These are phyloP conservation scores for Brachyptera risi DNA, from an alignment of 2,888 invertebrate species.

Conservation along the genomic window DNA sequence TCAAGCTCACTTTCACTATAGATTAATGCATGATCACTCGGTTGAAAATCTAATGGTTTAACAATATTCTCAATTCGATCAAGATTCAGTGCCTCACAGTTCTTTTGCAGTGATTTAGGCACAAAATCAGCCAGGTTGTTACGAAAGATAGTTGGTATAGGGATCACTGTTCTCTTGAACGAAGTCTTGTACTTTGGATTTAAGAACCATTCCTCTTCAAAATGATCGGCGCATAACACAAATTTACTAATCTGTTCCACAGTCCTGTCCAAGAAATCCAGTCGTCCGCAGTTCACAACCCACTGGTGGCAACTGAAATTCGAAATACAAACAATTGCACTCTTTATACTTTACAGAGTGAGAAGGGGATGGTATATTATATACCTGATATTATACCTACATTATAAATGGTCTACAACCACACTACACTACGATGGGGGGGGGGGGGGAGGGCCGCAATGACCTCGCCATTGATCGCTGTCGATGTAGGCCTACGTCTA, in stretches of 20 bases:
- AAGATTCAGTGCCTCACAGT: neutral
- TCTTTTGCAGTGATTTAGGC: constrained; percentile 26
- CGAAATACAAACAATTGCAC: no score
- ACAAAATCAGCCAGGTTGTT: constrained; percentile 32
- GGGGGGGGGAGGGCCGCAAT: no score
- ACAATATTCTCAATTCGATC: neutral
- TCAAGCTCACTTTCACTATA: no score
- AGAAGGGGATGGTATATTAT: no score
- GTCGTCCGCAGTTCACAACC: constrained; percentile 28
- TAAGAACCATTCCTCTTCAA: constrained; percentile 31
- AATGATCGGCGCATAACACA: constrained; percentile 32
- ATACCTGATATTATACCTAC: no score
- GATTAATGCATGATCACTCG: no score
- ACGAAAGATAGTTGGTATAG: constrained; percentile 30
- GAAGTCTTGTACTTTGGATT: constrained; percentile 30
- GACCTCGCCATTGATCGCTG: no score
- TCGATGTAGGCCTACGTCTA: no score
- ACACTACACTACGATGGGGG: no score
- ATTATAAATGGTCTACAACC: no score
- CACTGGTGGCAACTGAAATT: constrained; percentile 26
- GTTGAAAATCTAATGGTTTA: no score
- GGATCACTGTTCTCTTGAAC: constrained; percentile 22
- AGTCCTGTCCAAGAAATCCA: constrained; percentile 27
- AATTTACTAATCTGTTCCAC: constrained; percentile 26
- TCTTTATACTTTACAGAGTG: no score